Conservation (phyloP, 2,888 invertebrate genomes). For the Polyploca ridens region DNA sequence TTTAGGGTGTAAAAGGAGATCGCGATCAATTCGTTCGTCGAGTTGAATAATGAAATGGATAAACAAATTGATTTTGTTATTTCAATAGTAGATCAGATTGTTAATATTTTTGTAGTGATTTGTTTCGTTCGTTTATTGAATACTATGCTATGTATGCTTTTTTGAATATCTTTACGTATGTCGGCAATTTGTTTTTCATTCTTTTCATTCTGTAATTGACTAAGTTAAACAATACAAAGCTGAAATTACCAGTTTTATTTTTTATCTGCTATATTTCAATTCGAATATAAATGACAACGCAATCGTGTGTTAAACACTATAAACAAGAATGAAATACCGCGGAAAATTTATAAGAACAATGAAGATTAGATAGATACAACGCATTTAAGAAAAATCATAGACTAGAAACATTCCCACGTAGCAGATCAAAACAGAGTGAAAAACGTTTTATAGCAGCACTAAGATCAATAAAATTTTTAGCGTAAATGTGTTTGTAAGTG, state of each 20-base stretch:
- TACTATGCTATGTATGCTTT: too few relatives aligned
- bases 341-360: slow-evolving; percentile 7
- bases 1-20: too few relatives aligned
- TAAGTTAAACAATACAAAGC: too few relatives aligned
- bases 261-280: neutral
- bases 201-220: too few relatives aligned
- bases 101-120: too few relatives aligned
- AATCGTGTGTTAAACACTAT: neutral
- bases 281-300: neutral
- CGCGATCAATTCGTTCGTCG: too few relatives aligned
- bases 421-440: slow-evolving; percentile 42
- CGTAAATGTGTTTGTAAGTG: slow-evolving; percentile 39
- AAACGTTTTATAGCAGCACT: slow-evolving; percentile 43
- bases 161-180: too few relatives aligned
- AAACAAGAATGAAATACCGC: neutral
- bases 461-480: slow-evolving; percentile 46
- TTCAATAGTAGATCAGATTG: too few relatives aligned
- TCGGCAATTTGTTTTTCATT: neutral
- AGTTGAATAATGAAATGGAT: too few relatives aligned
- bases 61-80: too few relatives aligned
- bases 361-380: neutral
- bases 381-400: slow-evolving; percentile 23
- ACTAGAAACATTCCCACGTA: slow-evolving; percentile 45
- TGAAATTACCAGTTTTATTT: too few relatives aligned
- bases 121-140: too few relatives aligned